These are phyloP conservation scores for Ennomos quercinarius DNA, from an alignment of 2,888 invertebrate species.

Conservation along the genomic window DNA sequence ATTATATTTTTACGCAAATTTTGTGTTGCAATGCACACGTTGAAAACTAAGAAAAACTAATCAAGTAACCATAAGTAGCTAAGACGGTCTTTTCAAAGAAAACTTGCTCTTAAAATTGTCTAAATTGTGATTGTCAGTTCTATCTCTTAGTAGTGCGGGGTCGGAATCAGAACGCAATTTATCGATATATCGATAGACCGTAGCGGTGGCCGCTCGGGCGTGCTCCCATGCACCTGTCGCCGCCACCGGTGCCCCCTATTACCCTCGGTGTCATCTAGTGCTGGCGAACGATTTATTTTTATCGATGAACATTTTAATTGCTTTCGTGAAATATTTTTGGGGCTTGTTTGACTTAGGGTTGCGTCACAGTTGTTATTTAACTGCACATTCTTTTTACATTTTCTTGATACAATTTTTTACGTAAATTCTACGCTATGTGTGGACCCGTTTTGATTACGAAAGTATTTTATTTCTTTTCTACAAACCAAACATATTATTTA, in stretches of 20 bases:
- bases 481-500: background rate
- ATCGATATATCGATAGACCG: conserved; percentile 67
- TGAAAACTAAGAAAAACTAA: no score
- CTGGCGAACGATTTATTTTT: conserved; percentile 50
- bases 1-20: no score
- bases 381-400: no score
- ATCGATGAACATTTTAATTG: conserved; percentile 49
- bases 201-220: conserved; percentile 48
- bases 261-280: conserved; percentile 36
- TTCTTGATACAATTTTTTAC: no score
- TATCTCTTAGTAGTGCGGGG: conserved; percentile 45
- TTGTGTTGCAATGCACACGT: no score
- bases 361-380: no score
- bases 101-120: background rate
- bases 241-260: conserved; percentile 24
- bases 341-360: background rate
- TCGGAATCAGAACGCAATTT: conserved; percentile 68
- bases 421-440: no score
- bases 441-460: no score
- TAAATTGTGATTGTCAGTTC: conserved; percentile 41
- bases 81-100: background rate
- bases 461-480: background rate
- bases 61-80: no score
- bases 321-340: conserved; percentile 20
- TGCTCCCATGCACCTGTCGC: conserved; percentile 72